Evolutionary conservation across 2,113 vertebrate genomes (phyloP), one percentile per base, ranked within the genome.

Genomic region (Cariama cristata): DNA sequence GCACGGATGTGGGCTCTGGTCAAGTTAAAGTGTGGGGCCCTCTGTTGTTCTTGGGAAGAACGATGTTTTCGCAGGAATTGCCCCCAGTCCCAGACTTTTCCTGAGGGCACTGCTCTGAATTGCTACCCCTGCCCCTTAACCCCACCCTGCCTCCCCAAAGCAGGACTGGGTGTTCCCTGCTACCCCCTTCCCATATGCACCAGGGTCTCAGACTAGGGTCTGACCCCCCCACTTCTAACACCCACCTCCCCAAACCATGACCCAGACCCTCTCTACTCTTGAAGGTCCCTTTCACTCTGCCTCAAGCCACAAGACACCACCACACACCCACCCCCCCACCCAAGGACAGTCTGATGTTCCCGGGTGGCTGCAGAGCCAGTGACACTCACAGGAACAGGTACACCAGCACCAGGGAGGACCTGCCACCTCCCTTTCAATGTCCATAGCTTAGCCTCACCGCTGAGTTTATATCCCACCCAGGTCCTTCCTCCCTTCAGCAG

Each of bases 1-100:
- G n/a, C 69, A 58, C 2, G 0, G 22, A 8, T 42, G 42, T 5
- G 33, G 22, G 4, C n/a, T 28, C 33, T 1, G 24, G 17, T 7
- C 32, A 38, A 49, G 40, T 15, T 55, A 16, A 64, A 9, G 28
- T 14, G 14, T 0, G 0, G 18, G 23, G 9, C 35, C 72, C 21
- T 64, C 0, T 40, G 1, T 6, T 14, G 9, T 16, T 42, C 45
- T 55, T 67, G 52, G 14, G 4, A 80, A 62, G 42, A 81, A 49
- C 0, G 0, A 7, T n/a, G 69, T 85, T 50, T 14, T 27, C 62
- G n/a, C 26, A 50, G 32, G 42, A 92, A 63, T 19, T 53, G 24
- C 22, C 30, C 38, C 38, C 38, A 38, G 38, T 38, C 38, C 69
- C 47, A n/a, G 20, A 23, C 14, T 23, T 26, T 38, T 38, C 59